A percentile compares a stretch with the other conserved stretches of the same genome.
phyloP scores from a whole-genome alignment of 2,113 vertebrate genomes.

The Prietella phreatophila region DNA sequence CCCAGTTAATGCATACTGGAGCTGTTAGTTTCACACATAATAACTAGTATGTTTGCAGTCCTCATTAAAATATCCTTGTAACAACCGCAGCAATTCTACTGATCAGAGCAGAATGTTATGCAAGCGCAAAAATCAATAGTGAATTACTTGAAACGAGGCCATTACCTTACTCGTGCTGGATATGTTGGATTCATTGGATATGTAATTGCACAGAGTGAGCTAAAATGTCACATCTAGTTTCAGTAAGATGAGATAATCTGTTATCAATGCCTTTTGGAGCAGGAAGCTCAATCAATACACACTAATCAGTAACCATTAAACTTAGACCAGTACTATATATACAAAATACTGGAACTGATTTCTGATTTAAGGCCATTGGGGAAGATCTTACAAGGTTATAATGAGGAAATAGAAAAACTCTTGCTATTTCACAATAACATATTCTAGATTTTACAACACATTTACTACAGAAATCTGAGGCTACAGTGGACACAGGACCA shows the following conservation, averaged over 20 bases:
- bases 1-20: slow-evolving; percentile 23
- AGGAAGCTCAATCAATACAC: slow-evolving; percentile 32
- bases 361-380: background rate
- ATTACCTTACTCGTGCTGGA: slow-evolving; percentile 45
- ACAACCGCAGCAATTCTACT: slow-evolving; percentile 31
- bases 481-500: background rate
- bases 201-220: slow-evolving; percentile 46
- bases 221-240: slow-evolving; percentile 51
- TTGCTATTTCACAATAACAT: background rate
- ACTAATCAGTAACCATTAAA: slow-evolving; percentile 19
- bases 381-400: background rate
- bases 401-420: background rate
- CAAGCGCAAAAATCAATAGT: slow-evolving; percentile 47
- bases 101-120: slow-evolving; percentile 32
- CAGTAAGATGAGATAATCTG: slow-evolving; percentile 47
- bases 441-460: background rate
- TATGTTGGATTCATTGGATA: slow-evolving; percentile 46
- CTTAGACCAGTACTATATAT: background rate
- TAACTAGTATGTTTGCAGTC: slow-evolving; percentile 29
- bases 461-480: background rate
- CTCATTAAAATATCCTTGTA: slow-evolving; percentile 41
- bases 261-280: slow-evolving; percentile 43
- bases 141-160: slow-evolving; percentile 44
- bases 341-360: background rate
- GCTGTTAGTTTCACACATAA: slow-evolving; percentile 32